Evolutionary conservation across 2,797 vertebrate genomes (phyloP).

Genomic region (Orestias chungarensis): DNA sequence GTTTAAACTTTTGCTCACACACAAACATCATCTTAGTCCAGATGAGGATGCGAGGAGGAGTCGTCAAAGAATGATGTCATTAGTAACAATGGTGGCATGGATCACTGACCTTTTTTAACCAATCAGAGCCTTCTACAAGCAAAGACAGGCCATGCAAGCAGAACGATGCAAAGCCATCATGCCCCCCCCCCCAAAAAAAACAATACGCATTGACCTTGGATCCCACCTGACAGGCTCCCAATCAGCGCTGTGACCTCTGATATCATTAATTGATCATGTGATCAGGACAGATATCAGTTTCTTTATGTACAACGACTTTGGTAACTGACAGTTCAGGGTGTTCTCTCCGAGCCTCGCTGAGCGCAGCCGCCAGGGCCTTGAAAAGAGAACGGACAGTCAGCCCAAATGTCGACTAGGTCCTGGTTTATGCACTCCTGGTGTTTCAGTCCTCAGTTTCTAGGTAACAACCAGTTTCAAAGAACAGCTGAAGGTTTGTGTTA

Average conservation of each 20-base stretch:
- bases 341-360: conserved; percentile 90
- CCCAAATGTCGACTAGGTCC: not conserved
- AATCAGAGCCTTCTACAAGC: not conserved
- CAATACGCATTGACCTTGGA: conserved; percentile 28
- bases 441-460: not conserved
- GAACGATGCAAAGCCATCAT: conserved; percentile 26
- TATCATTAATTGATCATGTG: conserved; percentile 60
- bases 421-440: too few relatives aligned
- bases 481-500: not conserved
- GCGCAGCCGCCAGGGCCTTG: conserved; percentile 88
- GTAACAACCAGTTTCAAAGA: not conserved
- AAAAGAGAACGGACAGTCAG: conserved; percentile 42
- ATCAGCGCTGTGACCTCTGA: conserved; percentile 65
- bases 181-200: conserved; percentile 31
- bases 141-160: conserved; percentile 21
- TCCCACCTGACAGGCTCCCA: not conserved
- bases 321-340: conserved; percentile 97
- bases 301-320: conserved; percentile 93
- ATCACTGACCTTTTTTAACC: not conserved
- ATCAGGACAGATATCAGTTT: conserved; percentile 90
- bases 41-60: not conserved
- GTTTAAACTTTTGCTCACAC: not conserved
- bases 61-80: not conserved
- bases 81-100: too few relatives aligned
- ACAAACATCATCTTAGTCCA: not conserved